These are phyloP conservation scores for Calcarius lapponicus DNA, from an alignment of 2,797 vertebrate genomes.

Conservation along the genomic window DNA sequence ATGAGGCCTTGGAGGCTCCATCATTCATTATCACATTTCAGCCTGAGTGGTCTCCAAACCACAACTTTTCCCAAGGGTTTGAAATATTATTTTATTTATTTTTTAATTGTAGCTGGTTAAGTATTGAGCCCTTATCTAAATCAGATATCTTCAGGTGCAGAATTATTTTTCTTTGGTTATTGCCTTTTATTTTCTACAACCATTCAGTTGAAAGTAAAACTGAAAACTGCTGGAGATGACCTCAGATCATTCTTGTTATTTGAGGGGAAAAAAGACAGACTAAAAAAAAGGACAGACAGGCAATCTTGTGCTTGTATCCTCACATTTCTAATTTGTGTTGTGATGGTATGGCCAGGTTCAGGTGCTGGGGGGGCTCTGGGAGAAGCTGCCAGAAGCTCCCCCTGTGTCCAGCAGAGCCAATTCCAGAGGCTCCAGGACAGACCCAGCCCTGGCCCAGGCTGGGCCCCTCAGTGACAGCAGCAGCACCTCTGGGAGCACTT, in stretches of 20 bases:
- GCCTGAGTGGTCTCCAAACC: constrained; percentile 21
- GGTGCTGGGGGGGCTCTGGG: not conserved
- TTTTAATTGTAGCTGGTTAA: not conserved
- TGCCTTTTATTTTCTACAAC: not conserved
- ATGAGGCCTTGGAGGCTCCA: not conserved
- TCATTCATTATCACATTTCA: constrained; percentile 12
- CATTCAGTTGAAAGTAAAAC: not conserved
- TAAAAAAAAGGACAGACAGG: not conserved
- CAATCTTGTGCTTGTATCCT: not conserved
- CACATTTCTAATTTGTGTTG: not conserved
- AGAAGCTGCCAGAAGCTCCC: not conserved
- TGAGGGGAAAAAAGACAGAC: not conserved
- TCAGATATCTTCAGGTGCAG: not conserved
- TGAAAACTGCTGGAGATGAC: not conserved
- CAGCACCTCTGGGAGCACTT: not conserved
- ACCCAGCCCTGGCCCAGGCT: not conserved
- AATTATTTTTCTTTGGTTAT: not conserved
- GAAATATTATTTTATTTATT: not conserved
- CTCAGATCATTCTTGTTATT: not conserved
- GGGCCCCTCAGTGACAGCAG: not conserved
- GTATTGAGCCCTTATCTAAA: not conserved
- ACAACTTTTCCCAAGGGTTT: not conserved
- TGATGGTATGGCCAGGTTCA: not conserved
- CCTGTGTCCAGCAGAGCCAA: not conserved
- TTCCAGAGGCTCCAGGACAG: not conserved